Percentiles rank a stretch among this genome's conserved stretches.
Conservation (phyloP, 2,888 invertebrate species). For the Metalampra italica region DNA sequence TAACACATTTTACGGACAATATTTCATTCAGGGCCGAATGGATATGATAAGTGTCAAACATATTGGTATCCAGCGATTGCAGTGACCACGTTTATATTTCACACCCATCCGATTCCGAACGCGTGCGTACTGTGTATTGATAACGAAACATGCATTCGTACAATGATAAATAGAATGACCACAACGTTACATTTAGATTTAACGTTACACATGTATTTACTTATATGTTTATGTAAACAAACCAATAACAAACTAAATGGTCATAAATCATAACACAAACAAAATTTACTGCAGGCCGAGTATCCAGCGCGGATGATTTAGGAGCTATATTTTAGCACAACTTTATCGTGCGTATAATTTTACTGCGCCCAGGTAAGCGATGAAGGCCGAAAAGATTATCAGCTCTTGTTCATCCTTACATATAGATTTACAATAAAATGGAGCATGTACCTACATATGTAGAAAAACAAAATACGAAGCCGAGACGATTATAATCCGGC, state of each 20-base stretch:
- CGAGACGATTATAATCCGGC: constrained; percentile 56
- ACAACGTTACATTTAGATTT: too few species aligned
- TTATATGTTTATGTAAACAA: too few species aligned
- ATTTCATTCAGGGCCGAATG: neutral
- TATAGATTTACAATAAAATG: constrained; percentile 11
- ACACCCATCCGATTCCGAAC: constrained; percentile 29
- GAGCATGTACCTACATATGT: neutral
- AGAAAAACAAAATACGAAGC: constrained; percentile 14
- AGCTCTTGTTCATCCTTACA: constrained; percentile 2
- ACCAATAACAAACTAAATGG: too few species aligned
- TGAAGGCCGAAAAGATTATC: constrained; percentile 4
- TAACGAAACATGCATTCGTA: neutral
- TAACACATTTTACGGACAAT: neutral
- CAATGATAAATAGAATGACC: neutral
- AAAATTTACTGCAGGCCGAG: too few species aligned
- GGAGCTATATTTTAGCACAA: too few species aligned
- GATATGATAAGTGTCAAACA: neutral
- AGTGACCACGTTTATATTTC: constrained; percentile 10
- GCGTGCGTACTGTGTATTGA: neutral
- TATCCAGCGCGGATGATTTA: too few species aligned
- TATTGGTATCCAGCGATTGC: neutral
- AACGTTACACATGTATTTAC: too few species aligned
- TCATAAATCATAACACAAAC: too few species aligned
- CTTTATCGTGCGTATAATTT: constrained; percentile 3
- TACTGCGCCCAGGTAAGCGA: constrained; percentile 7